Evolutionary conservation across 2,113 vertebrate species (phyloP), one percentile per base, ranked within the genome.

Genomic region (Petrocephalus zakoni): DNA sequence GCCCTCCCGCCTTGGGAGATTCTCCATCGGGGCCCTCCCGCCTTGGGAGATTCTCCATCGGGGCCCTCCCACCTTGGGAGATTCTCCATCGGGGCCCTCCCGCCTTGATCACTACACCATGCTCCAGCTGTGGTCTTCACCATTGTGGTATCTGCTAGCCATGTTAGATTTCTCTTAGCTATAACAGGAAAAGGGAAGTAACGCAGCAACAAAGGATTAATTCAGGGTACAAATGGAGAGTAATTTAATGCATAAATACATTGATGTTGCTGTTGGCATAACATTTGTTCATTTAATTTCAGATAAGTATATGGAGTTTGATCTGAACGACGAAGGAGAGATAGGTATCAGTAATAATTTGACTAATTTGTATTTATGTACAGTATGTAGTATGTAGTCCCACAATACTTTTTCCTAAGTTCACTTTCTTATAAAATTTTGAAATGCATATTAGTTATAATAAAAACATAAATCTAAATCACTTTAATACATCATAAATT

Each of bases 281-380:
- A 29, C 42, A 82, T 2, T 13, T 68, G 25, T 29, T 19, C 11
- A 21, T 29, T 58, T 25, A 91, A 91, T 25, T 94, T n/a, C 92
- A 97, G 97, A 94, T 47, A 97, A 96, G 92, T 97, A 96, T 91
- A 94, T 97, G 96, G 96, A 97, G 81, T 97, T 97, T 92, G 96
- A 97, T 92, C 94, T 96, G 2, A 96, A 97, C 2, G 95, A 95
- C 92, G 93, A 97, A 4, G 96, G 96, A 87, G 96, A 97, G 13
- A 96, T 97, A n/a, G 96, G 97, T 97, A 93, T 91, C 78, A 64
- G 21, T 0, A 37, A 84, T 8, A 49, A 34, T 42, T n/a, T 49
- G 25, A 81, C 29, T 42, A 11, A 84, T 55, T 49, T 25, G 22
- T 13, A 15, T 55, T 85, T 2, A 85, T 55, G 15, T 11, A 42